Conservation (phyloP, 2,797 vertebrate species). For the Pseudochirops cupreus region DNA sequence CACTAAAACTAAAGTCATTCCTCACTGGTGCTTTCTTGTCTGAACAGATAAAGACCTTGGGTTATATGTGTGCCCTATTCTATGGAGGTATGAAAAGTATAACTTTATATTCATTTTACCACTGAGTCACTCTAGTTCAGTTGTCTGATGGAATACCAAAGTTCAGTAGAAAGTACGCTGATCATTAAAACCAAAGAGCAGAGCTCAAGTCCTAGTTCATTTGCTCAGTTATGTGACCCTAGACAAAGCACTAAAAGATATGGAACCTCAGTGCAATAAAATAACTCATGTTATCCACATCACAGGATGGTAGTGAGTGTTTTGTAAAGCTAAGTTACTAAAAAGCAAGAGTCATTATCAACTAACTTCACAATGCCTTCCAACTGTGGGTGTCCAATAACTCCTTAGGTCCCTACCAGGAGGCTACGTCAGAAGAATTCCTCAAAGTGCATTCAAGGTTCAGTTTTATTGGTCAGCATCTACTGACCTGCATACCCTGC, state of each 20-base stretch:
- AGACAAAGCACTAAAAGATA: background rate
- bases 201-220: background rate
- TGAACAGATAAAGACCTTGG: background rate
- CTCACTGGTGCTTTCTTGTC: background rate
- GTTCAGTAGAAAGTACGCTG: background rate
- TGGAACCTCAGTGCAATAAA: background rate
- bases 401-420: background rate
- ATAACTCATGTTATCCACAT: background rate
- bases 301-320: background rate
- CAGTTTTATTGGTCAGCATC: background rate
- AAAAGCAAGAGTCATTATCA: background rate
- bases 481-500: no score
- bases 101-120: background rate
- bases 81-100: background rate
- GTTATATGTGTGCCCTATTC: background rate
- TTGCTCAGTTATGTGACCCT: background rate
- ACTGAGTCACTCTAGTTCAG: background rate
- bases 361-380: background rate
- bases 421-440: background rate
- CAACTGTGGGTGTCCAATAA: background rate
- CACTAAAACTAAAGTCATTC: background rate
- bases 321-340: background rate
- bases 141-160: background rate
- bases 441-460: background rate
- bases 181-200: background rate